Evolutionary conservation across 2,888 invertebrate genomes (phyloP).

Genomic region (Slavum lentiscoides): DNA sequence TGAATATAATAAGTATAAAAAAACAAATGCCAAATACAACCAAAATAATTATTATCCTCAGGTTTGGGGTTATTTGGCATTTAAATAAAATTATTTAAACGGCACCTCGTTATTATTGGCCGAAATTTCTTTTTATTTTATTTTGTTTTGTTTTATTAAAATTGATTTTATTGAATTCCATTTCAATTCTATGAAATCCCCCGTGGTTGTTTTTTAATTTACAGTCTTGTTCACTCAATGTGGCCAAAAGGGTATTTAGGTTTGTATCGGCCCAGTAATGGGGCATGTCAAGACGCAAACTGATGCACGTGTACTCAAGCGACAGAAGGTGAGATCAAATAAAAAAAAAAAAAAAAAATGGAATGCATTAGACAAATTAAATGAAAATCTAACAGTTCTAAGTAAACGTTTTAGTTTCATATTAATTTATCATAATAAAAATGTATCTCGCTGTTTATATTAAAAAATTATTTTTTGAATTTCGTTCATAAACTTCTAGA

Average conservation of each 20-base stretch:
- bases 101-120: slow-evolving; percentile 41
- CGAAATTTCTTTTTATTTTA: slow-evolving; percentile 37
- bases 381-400: slow-evolving; percentile 39
- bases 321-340: slow-evolving; percentile 47
- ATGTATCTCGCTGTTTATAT: not conserved
- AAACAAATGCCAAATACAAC: slow-evolving; percentile 50
- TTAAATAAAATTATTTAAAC: slow-evolving; percentile 27
- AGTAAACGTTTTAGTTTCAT: slow-evolving; percentile 15
- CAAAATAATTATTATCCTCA: slow-evolving; percentile 46
- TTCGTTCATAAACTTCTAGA: slow-evolving; percentile 2
- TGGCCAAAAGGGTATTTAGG: slow-evolving; percentile 49
- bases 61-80: slow-evolving; percentile 52
- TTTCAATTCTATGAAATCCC: slow-evolving; percentile 44
- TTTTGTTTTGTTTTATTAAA: slow-evolving; percentile 32
- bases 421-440: slow-evolving; percentile 30
- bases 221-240: slow-evolving; percentile 52
- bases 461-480: not conserved
- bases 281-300: slow-evolving; percentile 50
- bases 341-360: slow-evolving; percentile 47
- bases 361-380: slow-evolving; percentile 44
- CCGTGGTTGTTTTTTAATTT: slow-evolving; percentile 52
- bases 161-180: slow-evolving; percentile 47
- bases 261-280: slow-evolving; percentile 47
- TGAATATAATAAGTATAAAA: slow-evolving; percentile 24
- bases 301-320: slow-evolving; percentile 48